Conservation (phyloP, 1,140 invertebrate species). For the Calephelis virginiensis region DNA sequence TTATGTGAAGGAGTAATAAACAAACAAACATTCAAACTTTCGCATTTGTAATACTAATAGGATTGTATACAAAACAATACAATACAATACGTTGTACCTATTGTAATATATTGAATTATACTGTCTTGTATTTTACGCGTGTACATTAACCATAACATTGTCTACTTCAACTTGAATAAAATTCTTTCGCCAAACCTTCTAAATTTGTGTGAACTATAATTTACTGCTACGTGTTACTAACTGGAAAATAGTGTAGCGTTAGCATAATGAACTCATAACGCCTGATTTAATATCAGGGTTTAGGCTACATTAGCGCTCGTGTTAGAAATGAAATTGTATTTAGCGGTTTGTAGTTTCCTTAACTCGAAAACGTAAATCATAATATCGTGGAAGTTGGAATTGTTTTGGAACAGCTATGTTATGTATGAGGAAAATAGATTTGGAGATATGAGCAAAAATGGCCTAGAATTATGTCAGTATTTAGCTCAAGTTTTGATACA, state of each 20-base stretch:
- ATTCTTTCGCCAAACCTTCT: not conserved
- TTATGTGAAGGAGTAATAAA: too few species aligned
- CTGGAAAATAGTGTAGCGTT: conserved; percentile 30
- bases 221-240: conserved; percentile 16
- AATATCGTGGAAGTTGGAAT: conserved; percentile 9
- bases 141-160: not conserved
- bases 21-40: too few species aligned
- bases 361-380: conserved; percentile 19
- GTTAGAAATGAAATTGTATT: conserved; percentile 24
- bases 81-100: too few species aligned
- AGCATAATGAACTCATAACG: conserved; percentile 54
- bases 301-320: conserved; percentile 23
- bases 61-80: too few species aligned
- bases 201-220: conserved; percentile 12
- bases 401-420: conserved; percentile 2
- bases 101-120: too few species aligned
- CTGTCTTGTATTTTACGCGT: too few species aligned
- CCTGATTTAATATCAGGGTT: conserved; percentile 45
- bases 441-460: too few species aligned
- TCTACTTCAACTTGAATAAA: not conserved
- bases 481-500: too few species aligned
- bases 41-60: too few species aligned
- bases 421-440: conserved; percentile 10
- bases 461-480: too few species aligned
- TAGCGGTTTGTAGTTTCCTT: conserved; percentile 23